phyloP scores from a whole-genome alignment of 2,113 vertebrate species.

The Coregonus clupeaformis region DNA sequence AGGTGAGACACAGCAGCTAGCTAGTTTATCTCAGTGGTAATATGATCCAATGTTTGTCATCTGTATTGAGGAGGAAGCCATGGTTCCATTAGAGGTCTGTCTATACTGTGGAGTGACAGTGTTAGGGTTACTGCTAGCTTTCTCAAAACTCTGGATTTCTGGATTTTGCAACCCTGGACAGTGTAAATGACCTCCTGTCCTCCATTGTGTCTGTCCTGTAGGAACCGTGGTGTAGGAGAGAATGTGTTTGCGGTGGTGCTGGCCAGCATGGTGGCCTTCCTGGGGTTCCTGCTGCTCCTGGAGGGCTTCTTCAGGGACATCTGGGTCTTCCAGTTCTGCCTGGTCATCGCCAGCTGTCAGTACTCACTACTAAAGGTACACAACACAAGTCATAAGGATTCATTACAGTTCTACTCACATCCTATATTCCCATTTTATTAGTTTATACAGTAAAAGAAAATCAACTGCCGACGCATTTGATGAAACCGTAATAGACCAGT shows the following conservation, averaged over 20 bases:
- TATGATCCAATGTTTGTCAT: not conserved
- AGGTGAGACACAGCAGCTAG: conserved; percentile 71
- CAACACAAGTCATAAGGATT: not conserved
- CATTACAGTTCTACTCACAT: too few species aligned
- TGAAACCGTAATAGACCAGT: too few species aligned
- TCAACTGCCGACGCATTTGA: too few species aligned
- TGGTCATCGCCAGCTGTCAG: conserved; percentile 96
- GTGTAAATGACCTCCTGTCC: not conserved
- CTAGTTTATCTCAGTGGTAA: not conserved
- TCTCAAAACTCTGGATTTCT: too few species aligned
- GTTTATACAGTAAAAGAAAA: too few species aligned
- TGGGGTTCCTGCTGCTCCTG: conserved; percentile 91
- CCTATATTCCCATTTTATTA: too few species aligned
- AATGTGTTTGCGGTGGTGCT: conserved; percentile 86
- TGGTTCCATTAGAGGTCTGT: too few species aligned
- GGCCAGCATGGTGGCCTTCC: conserved; percentile 88
- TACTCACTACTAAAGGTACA: conserved; percentile 96
- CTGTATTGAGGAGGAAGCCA: too few species aligned
- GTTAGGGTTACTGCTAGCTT: too few species aligned
- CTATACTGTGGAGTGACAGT: too few species aligned
- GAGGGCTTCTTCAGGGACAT: conserved; percentile 93
- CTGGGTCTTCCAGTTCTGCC: conserved; percentile 93
- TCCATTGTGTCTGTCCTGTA: conserved; percentile 45
- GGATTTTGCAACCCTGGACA: not conserved
- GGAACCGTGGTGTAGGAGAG: conserved; percentile 84